These are phyloP conservation scores for Columbina picui DNA, from an alignment of 2,113 vertebrate species.

Conservation along the genomic window DNA sequence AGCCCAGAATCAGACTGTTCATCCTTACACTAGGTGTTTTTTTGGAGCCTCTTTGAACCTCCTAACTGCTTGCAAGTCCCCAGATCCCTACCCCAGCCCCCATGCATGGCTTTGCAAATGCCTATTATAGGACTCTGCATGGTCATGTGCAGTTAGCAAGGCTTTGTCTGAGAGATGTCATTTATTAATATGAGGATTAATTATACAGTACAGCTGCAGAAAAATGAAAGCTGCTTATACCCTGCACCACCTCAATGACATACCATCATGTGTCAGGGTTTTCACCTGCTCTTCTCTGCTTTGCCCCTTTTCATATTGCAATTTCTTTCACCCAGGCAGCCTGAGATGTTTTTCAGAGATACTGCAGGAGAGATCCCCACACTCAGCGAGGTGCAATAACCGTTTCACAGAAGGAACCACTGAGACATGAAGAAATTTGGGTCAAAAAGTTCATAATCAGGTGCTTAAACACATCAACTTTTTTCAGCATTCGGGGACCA, in stretches of 20 bases:
- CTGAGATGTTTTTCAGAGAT: not conserved
- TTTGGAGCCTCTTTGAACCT: not conserved
- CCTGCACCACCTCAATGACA: accelerated
- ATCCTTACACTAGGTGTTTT: not conserved
- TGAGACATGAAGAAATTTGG: not conserved
- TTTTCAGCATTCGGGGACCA: not conserved
- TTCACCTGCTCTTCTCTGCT: not conserved
- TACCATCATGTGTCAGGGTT: not conserved
- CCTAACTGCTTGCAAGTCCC: not conserved
- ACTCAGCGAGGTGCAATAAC: not conserved
- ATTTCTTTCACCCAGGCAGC: not conserved
- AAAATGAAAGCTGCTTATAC: not conserved
- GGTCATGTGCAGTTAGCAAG: not conserved
- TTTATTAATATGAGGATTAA: not conserved
- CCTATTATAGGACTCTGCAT: not conserved
- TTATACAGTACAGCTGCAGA: not conserved
- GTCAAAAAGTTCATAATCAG: not conserved
- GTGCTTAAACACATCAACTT: not conserved
- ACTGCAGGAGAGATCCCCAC: not conserved
- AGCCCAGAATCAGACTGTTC: not conserved
- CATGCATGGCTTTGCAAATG: not conserved
- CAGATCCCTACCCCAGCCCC: accelerated
- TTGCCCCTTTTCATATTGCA: not conserved
- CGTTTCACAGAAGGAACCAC: not conserved
- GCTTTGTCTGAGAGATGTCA: not conserved